Base-by-base conservation (phyloP, 37 sponge, comb jelly and placozoan species). In the Oopsacas minuta region DNA sequence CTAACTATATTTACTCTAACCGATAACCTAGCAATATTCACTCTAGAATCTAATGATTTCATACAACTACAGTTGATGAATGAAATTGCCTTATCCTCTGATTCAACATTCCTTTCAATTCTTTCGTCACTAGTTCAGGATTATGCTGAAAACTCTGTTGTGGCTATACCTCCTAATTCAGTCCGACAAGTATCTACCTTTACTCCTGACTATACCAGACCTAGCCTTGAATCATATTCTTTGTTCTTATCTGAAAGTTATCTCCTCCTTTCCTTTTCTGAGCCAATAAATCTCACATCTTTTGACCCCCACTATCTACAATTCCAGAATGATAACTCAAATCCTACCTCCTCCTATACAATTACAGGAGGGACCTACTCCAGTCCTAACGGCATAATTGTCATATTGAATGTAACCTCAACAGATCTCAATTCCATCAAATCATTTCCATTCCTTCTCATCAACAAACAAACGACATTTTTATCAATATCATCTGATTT, bases 251-350 rank as follows among this genome's bases (percentile, higher is more conserved):
- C 91, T 39, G 36, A 53, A 30, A 82, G 84, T 39, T 75, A 82
- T 35, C 83, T 95, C 17, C 37, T 42, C 1, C 86, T 95, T 25
- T 91, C 91, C 23, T 95, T 95, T 89, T 89, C 90, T 37, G 95
- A 94, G 36, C 89, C 93, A 5, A 83, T 94, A 52, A 61, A 87
- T 86, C 81, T 85, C 23, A 38, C 84, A 0, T 37, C 90, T 0
- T 87, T 94, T 38, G 52, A 88, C 35, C 90, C 91, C 0, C 52
- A 46, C 23, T 51, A 38, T 46, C 35, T 94, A 0, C 85, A 88
- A 7, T 46, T 94, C 0, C 95, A 94, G 82, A 89, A 89, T 36
- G 10, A 42, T 0, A 37, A 28, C 15, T 83, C 86, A 0, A 83
- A 52, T 83, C 88, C 93, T 0, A 82, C 84, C 3, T 51, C 86